Base-by-base conservation (phyloP, 2,797 vertebrate genomes). In the Spinibarbus caldwelli region DNA sequence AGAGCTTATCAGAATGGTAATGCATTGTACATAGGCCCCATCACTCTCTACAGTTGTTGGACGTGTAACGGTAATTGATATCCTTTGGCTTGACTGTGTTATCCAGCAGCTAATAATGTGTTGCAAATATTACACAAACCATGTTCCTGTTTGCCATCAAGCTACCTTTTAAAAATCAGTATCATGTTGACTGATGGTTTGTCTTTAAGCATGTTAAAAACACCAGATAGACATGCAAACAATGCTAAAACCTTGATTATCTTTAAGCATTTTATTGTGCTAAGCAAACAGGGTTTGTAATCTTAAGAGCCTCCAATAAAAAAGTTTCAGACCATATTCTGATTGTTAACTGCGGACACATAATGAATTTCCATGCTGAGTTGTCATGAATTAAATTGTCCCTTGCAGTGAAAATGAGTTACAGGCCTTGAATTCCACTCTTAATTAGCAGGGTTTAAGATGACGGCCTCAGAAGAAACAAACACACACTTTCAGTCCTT, bases 361-460 rank as follows among this genome's bases (percentile, higher is more conserved):
- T 38, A 41, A 82, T 57, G 6, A 9, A 59, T 82, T 31, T 57
- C n/a, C 6, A 43, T 71, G 38, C 11, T 26, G 9, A 54, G 68
- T 38, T 72, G 11, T 7, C 80, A 59, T 82, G n/a, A 41, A 21
- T 12, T 78, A 78, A 57, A 31, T 59, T 43, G 38, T 82, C 29
- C 43, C 47, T 80, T 26, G 14, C 29, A n/a, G 21, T 62, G 54
- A 17, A 43, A 38, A 78, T 62, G 36, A 62, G 7, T 23, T 45
- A 12, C 6, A 82, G 36, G 47, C 34, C 34, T 59, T 59, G 26
- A 72, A 62, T 49, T 80, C 11, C 11, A 0, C 19, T 79, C 31
- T 66, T 47, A 80, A 80, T 78, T 62, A 43, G 2, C n/a, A 62
- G 14, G 8, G 31, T 57, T 57, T 57, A 54, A 54, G 12, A 76